phyloP scores from a whole-genome alignment of 1,140 invertebrate species.

The Drosophila eugracilis region DNA sequence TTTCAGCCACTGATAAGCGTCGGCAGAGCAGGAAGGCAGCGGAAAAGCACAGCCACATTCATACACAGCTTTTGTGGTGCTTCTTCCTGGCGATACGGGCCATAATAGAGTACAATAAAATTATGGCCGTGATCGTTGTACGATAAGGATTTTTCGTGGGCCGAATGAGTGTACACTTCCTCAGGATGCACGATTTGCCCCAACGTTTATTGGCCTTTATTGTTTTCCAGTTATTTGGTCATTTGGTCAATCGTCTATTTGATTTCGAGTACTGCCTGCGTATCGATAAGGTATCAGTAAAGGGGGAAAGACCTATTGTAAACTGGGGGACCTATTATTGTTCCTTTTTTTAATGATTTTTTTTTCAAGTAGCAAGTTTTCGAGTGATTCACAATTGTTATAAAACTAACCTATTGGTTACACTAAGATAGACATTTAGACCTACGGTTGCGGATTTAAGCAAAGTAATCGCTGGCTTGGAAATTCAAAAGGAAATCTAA shows the following conservation, averaged over 20 bases:
- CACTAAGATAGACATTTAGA: too few species aligned
- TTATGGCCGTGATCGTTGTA: slow-evolving; percentile 6
- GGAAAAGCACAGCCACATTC: slow-evolving; percentile 22
- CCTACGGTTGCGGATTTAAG: not conserved
- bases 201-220: not conserved
- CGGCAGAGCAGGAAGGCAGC: slow-evolving; percentile 29
- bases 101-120: too few species aligned
- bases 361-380: too few species aligned
- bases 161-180: slow-evolving; percentile 48
- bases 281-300: slow-evolving; percentile 31
- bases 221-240: not conserved
- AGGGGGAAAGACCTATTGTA: too few species aligned
- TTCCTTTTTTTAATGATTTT: too few species aligned
- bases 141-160: slow-evolving; percentile 30
- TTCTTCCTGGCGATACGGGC: slow-evolving; percentile 33
- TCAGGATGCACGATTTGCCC: slow-evolving; percentile 47
- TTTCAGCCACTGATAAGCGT: slow-evolving; percentile 57
- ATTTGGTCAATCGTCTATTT: not conserved
- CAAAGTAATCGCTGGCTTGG: not conserved
- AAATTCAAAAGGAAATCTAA: slow-evolving; percentile 32
- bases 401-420: too few species aligned
- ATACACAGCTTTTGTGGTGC: not conserved
- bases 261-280: slow-evolving; percentile 10
- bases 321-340: too few species aligned
- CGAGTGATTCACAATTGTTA: too few species aligned